These are phyloP conservation scores for Thecophora atra DNA, from an alignment of 2,888 invertebrate species.

Conservation along the genomic window DNA sequence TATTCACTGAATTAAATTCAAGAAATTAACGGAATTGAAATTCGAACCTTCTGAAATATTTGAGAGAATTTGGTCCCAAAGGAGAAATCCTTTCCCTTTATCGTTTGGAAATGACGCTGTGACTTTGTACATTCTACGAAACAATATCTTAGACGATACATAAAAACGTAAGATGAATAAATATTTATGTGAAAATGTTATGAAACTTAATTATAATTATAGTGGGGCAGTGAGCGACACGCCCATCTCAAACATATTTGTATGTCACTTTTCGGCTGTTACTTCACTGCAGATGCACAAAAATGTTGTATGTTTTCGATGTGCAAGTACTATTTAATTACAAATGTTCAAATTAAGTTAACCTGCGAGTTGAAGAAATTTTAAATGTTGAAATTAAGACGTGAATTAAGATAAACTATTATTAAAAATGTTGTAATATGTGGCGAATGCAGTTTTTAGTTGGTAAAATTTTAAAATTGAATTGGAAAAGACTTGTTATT, in stretches of 20 bases:
- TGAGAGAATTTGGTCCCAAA: constrained; percentile 1
- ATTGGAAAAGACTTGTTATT: not conserved
- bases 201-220: too few relatives aligned
- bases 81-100: constrained; percentile 7
- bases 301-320: constrained; percentile 29
- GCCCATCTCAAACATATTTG: too few relatives aligned
- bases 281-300: constrained; percentile 15
- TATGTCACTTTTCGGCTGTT: too few relatives aligned
- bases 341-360: too few relatives aligned
- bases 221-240: too few relatives aligned
- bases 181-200: not conserved
- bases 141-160: not conserved
- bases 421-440: too few relatives aligned
- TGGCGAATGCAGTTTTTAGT: not conserved
- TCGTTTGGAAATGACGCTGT: constrained; percentile 14
- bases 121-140: constrained; percentile 14
- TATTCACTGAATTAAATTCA: not conserved
- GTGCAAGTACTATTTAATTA: not conserved
- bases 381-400: too few relatives aligned
- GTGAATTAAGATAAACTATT: too few relatives aligned
- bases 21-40: too few relatives aligned
- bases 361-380: too few relatives aligned
- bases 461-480: not conserved
- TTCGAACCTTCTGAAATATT: too few relatives aligned
- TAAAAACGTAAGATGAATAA: not conserved